Evolutionary conservation across 2,797 vertebrate species (phyloP).

Genomic region (Agapornis canus): DNA sequence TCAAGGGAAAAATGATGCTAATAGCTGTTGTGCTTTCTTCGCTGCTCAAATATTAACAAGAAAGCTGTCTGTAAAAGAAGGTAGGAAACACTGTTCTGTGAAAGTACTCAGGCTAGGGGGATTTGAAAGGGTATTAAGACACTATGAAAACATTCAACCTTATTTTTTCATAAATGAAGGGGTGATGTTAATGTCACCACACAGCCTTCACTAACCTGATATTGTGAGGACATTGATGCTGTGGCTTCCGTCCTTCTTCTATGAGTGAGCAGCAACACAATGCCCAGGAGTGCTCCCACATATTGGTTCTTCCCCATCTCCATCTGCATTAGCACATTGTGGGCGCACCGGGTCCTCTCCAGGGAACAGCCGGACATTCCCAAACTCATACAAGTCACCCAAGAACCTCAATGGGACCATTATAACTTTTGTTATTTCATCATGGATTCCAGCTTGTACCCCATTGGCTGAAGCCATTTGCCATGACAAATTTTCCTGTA

Average conservation of each 20-base stretch:
- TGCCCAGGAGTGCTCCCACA: fast-evolving
- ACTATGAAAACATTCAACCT: neutral
- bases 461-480: neutral
- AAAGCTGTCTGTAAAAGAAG: neutral
- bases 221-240: neutral
- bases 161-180: neutral
- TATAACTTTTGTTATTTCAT: neutral
- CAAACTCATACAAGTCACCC: neutral
- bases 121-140: neutral
- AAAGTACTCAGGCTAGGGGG: neutral
- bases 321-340: fast-evolving
- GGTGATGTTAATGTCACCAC: neutral
- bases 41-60: constrained; percentile 33
- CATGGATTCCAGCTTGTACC: neutral
- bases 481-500: neutral
- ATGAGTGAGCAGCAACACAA: fast-evolving
- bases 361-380: neutral
- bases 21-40: constrained; percentile 21
- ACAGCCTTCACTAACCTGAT: neutral
- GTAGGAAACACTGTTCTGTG: neutral
- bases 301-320: neutral
- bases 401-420: neutral
- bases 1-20: neutral
- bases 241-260: fast-evolving
- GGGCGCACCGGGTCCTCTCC: neutral